A percentile compares a stretch with the other conserved stretches of the same genome.
Conservation (phyloP, 2,797 vertebrate genomes). For the Kryptopterus vitreolus region DNA sequence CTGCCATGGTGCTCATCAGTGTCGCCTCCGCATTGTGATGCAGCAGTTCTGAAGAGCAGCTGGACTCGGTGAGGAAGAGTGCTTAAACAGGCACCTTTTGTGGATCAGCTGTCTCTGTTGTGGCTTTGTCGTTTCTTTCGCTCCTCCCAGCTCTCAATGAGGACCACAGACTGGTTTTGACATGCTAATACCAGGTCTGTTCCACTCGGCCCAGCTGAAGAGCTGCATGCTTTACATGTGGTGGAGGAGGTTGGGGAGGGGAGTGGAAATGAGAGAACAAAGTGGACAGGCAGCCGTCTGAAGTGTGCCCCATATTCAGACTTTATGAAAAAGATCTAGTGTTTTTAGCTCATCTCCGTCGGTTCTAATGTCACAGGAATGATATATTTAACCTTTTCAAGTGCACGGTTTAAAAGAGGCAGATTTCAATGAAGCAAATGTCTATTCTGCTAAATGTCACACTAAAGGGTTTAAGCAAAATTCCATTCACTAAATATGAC, state of each 20-base stretch:
- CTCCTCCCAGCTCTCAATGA: constrained; percentile 42
- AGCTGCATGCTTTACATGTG: constrained; percentile 48
- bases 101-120: constrained; percentile 77
- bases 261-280: constrained; percentile 47
- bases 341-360: constrained; percentile 63
- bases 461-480: neutral
- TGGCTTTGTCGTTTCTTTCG: constrained; percentile 63
- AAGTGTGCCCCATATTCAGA: constrained; percentile 72
- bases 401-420: constrained; percentile 20
- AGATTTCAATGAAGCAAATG: constrained; percentile 10
- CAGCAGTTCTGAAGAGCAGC: constrained; percentile 77
- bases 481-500: neutral
- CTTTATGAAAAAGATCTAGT: constrained; percentile 69
- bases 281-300: constrained; percentile 54
- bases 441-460: constrained; percentile 11
- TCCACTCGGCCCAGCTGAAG: constrained; percentile 62
- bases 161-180: constrained; percentile 63
- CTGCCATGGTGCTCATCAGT: constrained; percentile 26
- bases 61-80: constrained; percentile 73
- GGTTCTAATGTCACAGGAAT: constrained; percentile 18
- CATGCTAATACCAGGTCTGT: constrained; percentile 62
- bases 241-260: constrained; percentile 29
- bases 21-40: constrained; percentile 62
- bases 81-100: constrained; percentile 80
- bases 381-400: constrained; percentile 19